Base-by-base conservation (phyloP, 64 coral and sea anemone genomes). In the Pachyseris speciosa region DNA sequence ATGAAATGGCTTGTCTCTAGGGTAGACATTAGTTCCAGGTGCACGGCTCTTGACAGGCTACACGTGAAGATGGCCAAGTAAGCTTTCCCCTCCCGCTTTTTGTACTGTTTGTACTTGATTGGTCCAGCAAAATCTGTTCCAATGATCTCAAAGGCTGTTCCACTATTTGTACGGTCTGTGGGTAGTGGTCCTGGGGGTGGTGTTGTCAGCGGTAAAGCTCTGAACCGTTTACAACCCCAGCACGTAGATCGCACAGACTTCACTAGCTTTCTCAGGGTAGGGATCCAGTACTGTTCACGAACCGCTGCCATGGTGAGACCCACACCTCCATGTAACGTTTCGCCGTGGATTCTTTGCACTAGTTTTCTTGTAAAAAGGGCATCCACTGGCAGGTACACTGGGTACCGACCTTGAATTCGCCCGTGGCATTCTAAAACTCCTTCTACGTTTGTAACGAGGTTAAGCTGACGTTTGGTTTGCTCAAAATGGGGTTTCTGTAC, bases 1-100 rank as follows among this genome's bases (percentile, higher is more conserved):
- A 94, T 34, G 74, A 88, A 94, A 7, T 94, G 64, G 6, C 16
- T 31, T 13, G 85, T 72, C 15, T 83, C 67, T 7, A 59, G 44
- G 78, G 34, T 83, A 24, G 26, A 24, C 2, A 51, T 25, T 22
- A 83, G 22, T 5, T 83, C 51, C 2, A 83, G 51, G 33, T 83
- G 51, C 31, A 83, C 52, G 17, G 24, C 78, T 83, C 51, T 57
- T 6, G 42, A 32, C 1, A 83, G 32, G 39, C 78, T 59, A 41
- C 78, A 83, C 5, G 51, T 10, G 42, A 59, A 60, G 9, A 83
- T 27, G 5, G 37, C 24, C 32, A 51, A 37, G 52, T 83, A 60
- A 17, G 78, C 38, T 1, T 69, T 69, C 65, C 61, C 44, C 28
- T 70, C 42, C 42, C 44, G 64, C 37, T 87, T 41, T 24, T n/a